These are phyloP conservation scores for Caenorhabditis sinica DNA, from an alignment of 2,888 invertebrate genomes.

Conservation along the genomic window DNA sequence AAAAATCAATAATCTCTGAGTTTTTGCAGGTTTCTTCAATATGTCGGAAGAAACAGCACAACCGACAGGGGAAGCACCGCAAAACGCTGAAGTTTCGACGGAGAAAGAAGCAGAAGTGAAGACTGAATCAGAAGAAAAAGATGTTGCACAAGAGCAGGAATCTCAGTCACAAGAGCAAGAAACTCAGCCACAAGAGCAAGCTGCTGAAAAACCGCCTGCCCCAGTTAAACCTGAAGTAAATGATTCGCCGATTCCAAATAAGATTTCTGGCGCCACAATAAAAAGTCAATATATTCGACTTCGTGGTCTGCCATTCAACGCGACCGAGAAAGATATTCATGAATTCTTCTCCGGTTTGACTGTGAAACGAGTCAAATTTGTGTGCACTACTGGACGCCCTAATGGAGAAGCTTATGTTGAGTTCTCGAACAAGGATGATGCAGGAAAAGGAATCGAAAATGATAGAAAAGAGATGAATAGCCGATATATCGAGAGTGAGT, in stretches of 20 bases:
- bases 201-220: neutral
- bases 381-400: conserved; percentile 71
- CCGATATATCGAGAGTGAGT: conserved; percentile 80
- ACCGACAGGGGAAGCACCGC: neutral
- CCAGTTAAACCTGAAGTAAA: neutral
- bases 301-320: conserved; percentile 79
- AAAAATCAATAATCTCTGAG: conserved; percentile 10
- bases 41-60: conserved; percentile 47
- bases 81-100: neutral
- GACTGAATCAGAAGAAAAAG: conserved; percentile 5
- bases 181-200: neutral
- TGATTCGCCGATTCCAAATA: conserved; percentile 10
- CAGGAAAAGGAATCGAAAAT: conserved; percentile 69
- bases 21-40: conserved; percentile 19
- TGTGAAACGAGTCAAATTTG: conserved; percentile 51
- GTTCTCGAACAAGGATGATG: conserved; percentile 68
- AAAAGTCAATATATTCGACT: conserved; percentile 65
- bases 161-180: neutral
- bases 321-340: conserved; percentile 73
- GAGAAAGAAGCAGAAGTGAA: neutral
- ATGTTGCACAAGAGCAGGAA: neutral
- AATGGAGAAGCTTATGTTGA: conserved; percentile 79
- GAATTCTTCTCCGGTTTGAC: conserved; percentile 76
- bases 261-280: conserved; percentile 10
- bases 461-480: conserved; percentile 75